Percentiles rank a stretch among this genome's conserved stretches.
Evolutionary conservation across 35 echinoderm and acorn worm species (phyloP).

Genomic region (Strongylocentrotus purpuratus): DNA sequence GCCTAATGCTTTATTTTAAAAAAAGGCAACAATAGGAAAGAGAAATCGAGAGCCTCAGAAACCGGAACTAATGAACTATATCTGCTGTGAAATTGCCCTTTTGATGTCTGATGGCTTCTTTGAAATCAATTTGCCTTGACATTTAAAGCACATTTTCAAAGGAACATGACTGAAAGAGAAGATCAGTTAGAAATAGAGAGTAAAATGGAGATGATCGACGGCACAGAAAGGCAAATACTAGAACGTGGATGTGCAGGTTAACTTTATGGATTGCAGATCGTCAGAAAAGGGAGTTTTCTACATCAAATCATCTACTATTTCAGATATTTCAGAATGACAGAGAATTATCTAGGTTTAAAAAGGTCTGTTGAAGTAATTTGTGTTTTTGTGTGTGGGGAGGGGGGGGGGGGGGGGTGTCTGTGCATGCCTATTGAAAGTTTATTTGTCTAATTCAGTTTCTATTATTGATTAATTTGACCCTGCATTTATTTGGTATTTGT

Average conservation of each 20-base stretch:
- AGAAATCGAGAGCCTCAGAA: neutral
- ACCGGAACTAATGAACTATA: neutral
- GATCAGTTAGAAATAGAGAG: neutral
- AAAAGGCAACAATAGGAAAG: neutral
- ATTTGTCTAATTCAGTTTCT: too few relatives aligned
- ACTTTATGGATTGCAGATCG: neutral
- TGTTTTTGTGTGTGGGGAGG: too few relatives aligned
- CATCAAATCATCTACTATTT: too few relatives aligned
- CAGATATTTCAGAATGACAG: too few relatives aligned
- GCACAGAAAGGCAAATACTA: neutral
- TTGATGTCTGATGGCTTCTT: neutral
- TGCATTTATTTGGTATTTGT: too few relatives aligned
- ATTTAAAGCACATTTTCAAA: neutral
- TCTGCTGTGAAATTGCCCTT: neutral
- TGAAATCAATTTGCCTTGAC: slow-evolving; percentile 4
- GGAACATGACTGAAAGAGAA: neutral
- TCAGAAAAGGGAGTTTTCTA: too few relatives aligned
- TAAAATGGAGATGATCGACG: neutral
- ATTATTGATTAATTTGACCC: too few relatives aligned
- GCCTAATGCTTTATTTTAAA: neutral
- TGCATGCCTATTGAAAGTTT: too few relatives aligned
- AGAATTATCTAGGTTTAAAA: too few relatives aligned
- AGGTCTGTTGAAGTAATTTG: too few relatives aligned
- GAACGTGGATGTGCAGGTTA: neutral
- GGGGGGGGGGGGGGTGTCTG: too few relatives aligned